Base-by-base conservation (phyloP, 2,888 invertebrate species). In the Blastobasis adustella region DNA sequence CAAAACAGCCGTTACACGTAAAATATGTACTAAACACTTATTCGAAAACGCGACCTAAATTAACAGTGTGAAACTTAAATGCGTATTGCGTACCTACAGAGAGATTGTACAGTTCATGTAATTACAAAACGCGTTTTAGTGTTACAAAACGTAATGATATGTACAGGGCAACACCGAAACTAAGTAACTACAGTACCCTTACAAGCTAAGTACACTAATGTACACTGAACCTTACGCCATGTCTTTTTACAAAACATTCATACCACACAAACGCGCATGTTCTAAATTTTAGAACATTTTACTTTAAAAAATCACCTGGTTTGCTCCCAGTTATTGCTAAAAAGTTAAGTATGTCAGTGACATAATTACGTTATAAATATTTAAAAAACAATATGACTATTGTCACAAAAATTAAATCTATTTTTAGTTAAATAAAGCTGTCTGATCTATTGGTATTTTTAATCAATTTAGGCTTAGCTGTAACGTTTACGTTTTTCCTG, bases 281-380 rank as follows among this genome's bases (percentile, higher is more conserved):
- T 65, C 83, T 82, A 83, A 82, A 83, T 82, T 82, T 84, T 80
- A 85, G 82, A 82, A 75, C 82, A 80, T 67, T 59, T 38, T 53
- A 58, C 44, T 57, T 58, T 51, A 57, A 55, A 37, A 64, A 65
- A 65, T 50, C 51, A 56, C 47, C 50, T 53, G 44, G 48, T 39
- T 40, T 50, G n/a, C 38, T 44, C 39, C 37, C 40, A 45, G 38
- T 50, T 46, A 49, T 49, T 53, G 50, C 55, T 50, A 42, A 42
- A 49, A 51, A 37, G 51, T 46, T 49, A 49, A 55, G 43, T 52
- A 23, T 23, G 23, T 23, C 23, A 23, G 23, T 23, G 23, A 23
- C 23, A 23, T 23, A 23, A 23, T 23, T 23, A 23, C 23, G 23
- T 23, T 23, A 23, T 23, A 23, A 23, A 23, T 40, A 49, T n/a